phyloP scores from a whole-genome alignment of 2,113 vertebrate genomes.

The Hippocampus zosterae region DNA sequence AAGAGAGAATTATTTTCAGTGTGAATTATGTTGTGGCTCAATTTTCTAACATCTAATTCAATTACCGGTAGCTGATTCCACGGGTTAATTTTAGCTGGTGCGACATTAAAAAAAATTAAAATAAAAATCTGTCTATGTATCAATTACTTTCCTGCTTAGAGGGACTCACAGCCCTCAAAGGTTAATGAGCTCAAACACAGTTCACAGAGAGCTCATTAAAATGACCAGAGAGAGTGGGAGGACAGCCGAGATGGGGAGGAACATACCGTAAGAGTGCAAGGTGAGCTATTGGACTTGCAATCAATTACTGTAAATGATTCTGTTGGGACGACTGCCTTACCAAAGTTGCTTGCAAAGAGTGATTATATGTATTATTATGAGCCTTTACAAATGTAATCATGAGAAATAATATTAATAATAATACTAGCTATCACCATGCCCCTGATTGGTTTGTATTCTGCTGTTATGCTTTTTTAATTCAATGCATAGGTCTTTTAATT shows the following conservation, averaged over 20 bases:
- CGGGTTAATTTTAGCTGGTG: conserved; percentile 7
- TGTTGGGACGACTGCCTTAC: conserved; percentile 1
- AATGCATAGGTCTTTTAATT: background rate
- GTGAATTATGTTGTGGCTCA: background rate
- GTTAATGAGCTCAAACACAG: conserved; percentile 88
- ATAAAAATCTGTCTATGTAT: conserved; percentile 36
- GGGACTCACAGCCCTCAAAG: conserved; percentile 73
- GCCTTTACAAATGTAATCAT: background rate
- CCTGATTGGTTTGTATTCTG: too few species aligned
- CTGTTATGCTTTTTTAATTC: too few species aligned
- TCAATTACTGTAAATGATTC: conserved; percentile 3
- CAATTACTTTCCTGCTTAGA: conserved; percentile 55
- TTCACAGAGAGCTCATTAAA: conserved; percentile 87
- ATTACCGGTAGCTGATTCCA: background rate
- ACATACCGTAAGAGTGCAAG: background rate
- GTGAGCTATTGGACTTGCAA: conserved; percentile 2
- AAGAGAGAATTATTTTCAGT: background rate
- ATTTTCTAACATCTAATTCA: background rate
- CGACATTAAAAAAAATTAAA: too few species aligned
- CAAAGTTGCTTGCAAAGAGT: background rate
- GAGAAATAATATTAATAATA: background rate
- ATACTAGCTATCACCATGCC: background rate
- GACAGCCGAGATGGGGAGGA: conserved; percentile 9
- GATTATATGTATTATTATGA: background rate
- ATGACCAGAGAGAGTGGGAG: conserved; percentile 50